Evolutionary conservation across 2,113 vertebrate species (phyloP).

Genomic region (Leptobrachium leishanense): DNA sequence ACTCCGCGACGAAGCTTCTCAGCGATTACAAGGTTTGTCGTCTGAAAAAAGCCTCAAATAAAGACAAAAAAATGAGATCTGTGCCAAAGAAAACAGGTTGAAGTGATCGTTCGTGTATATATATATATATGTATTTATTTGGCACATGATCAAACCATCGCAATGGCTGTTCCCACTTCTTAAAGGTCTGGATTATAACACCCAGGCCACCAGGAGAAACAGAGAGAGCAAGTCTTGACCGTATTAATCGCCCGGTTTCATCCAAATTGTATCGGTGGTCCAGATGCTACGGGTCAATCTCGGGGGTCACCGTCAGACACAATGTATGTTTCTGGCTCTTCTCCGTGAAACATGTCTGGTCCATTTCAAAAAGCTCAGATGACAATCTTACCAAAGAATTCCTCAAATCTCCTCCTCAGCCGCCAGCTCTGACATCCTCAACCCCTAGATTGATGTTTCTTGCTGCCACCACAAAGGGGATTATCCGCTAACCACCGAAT

Average conservation of each 20-base stretch:
- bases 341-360: neutral
- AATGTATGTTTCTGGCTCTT: neutral
- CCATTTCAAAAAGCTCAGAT: neutral
- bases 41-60: neutral
- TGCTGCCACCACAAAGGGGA: no score
- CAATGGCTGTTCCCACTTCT: neutral
- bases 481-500: no score
- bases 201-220: slow-evolving; percentile 1
- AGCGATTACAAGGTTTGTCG: neutral
- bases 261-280: neutral
- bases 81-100: neutral
- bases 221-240: neutral
- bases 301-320: neutral
- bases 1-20: no score
- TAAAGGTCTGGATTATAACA: slow-evolving; percentile 30
- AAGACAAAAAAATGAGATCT: neutral
- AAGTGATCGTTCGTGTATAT: neutral
- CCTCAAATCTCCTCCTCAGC: neutral
- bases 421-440: no score
- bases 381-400: neutral
- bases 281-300: slow-evolving; percentile 30
- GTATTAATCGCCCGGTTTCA: neutral
- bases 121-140: neutral
- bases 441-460: no score
- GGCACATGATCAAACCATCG: neutral